phyloP scores from a whole-genome alignment of 2,888 invertebrate species.

The Timema podura region DNA sequence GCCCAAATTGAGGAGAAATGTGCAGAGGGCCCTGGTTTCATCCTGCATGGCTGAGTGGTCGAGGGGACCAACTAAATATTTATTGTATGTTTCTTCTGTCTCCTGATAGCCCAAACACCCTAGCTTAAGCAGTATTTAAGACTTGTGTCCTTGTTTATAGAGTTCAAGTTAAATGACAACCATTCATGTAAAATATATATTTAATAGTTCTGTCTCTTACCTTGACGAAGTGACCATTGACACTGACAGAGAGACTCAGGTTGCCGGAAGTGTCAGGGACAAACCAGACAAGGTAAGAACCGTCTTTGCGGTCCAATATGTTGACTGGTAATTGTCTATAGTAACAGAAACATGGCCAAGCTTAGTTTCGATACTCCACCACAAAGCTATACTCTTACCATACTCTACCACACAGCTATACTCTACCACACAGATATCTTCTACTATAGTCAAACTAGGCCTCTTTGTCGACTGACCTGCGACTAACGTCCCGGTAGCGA shows the following conservation, averaged over 20 bases:
- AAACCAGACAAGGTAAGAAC: constrained; percentile 58
- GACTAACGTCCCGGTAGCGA: constrained; percentile 51
- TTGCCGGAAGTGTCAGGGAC: constrained; percentile 62
- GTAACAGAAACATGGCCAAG: background rate
- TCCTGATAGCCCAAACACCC: too few species aligned
- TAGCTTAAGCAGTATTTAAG: too few species aligned
- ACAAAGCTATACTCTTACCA: background rate
- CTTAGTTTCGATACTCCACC: background rate
- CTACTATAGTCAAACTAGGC: background rate
- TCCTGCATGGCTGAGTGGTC: too few species aligned
- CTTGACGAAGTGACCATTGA: constrained; percentile 43
- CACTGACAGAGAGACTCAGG: constrained; percentile 56
- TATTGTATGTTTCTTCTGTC: too few species aligned
- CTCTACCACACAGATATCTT: background rate
- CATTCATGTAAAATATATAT: too few species aligned
- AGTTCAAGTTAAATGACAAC: too few species aligned
- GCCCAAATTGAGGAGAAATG: too few species aligned
- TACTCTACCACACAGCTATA: background rate
- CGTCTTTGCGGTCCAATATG: constrained; percentile 59
- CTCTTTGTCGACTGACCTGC: constrained; percentile 39
- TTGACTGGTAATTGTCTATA: constrained; percentile 46
- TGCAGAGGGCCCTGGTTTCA: too few species aligned
- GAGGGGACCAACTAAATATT: too few species aligned
- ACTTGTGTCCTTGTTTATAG: too few species aligned
- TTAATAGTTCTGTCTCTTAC: too few species aligned